A percentile compares a stretch with the other conserved stretches of the same genome.
These are phyloP conservation scores for Eutrigla gurnardus DNA, from an alignment of 2,797 vertebrate genomes.

Conservation along the genomic window DNA sequence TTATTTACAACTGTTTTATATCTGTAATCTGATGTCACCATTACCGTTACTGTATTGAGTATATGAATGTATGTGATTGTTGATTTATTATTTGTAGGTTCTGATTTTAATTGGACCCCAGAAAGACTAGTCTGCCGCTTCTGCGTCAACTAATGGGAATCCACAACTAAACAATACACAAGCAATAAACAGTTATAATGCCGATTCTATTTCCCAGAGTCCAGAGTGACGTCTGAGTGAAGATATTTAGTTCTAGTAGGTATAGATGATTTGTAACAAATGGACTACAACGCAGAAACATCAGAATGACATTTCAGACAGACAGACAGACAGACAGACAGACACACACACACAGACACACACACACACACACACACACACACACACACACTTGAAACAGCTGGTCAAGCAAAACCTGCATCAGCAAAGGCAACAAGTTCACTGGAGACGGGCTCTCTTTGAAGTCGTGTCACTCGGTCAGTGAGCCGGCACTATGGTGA, in stretches of 20 bases:
- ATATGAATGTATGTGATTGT: too few species aligned
- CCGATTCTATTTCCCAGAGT: not conserved
- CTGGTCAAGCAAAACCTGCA: slow-evolving; percentile 72
- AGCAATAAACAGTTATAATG: too few species aligned
- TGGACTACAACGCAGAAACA: not conserved
- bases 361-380: slow-evolving; percentile 22
- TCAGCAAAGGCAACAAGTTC: slow-evolving; percentile 72
- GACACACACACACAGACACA: slow-evolving; percentile 23
- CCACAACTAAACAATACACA: too few species aligned
- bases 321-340: slow-evolving; percentile 18
- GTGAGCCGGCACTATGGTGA: slow-evolving; percentile 65
- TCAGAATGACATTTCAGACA: slow-evolving; percentile 1
- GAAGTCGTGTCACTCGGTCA: slow-evolving; percentile 70
- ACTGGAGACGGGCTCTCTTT: slow-evolving; percentile 76
- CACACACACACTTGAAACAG: slow-evolving; percentile 58
- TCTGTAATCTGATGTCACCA: too few species aligned
- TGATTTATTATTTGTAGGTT: too few species aligned
- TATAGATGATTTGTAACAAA: not conserved
- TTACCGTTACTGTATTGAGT: too few species aligned
- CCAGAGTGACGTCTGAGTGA: not conserved
- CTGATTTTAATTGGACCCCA: too few species aligned
- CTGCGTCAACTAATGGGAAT: too few species aligned
- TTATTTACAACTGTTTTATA: too few species aligned
- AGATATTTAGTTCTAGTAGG: not conserved
- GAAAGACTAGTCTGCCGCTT: too few species aligned